phyloP scores from a whole-genome alignment of 2,888 invertebrate genomes.

The Dusona sp. region DNA sequence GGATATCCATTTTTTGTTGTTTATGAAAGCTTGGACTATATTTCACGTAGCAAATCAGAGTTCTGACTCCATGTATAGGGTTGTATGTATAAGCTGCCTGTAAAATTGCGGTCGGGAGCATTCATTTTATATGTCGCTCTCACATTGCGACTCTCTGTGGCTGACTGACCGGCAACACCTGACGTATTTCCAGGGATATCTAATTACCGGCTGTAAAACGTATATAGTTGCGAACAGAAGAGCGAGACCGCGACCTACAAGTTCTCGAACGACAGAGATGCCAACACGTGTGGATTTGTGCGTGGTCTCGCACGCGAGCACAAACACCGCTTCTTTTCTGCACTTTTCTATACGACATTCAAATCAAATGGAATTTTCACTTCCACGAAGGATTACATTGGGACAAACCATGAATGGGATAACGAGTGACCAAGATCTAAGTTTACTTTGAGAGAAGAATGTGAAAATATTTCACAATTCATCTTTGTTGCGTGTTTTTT shows the following conservation, averaged over 20 bases:
- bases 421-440: slow-evolving; percentile 4
- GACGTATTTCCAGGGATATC: slow-evolving; percentile 83
- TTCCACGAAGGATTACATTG: slow-evolving; percentile 52
- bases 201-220: slow-evolving; percentile 78
- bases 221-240: slow-evolving; percentile 23
- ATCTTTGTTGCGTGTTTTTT: background rate
- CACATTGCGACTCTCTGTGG: slow-evolving; percentile 62
- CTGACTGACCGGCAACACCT: slow-evolving; percentile 72
- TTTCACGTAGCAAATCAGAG: slow-evolving; percentile 7
- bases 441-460: background rate
- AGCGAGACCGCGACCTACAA: slow-evolving; percentile 58
- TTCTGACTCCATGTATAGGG: slow-evolving; percentile 1
- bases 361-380: slow-evolving; percentile 52
- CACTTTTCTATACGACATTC: slow-evolving; percentile 17
- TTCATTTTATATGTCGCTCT: slow-evolving; percentile 59
- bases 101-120: slow-evolving; percentile 47
- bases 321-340: slow-evolving; percentile 16
- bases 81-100: slow-evolving; percentile 16
- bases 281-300: slow-evolving; percentile 72
- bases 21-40: slow-evolving; percentile 3
- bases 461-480: slow-evolving; percentile 51
- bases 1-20: background rate
- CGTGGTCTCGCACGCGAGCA: slow-evolving; percentile 39
- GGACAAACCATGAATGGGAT: slow-evolving; percentile 25
- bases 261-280: slow-evolving; percentile 66